Conservation (phyloP, 2,888 invertebrate species). For the Geophilus truncorum region DNA sequence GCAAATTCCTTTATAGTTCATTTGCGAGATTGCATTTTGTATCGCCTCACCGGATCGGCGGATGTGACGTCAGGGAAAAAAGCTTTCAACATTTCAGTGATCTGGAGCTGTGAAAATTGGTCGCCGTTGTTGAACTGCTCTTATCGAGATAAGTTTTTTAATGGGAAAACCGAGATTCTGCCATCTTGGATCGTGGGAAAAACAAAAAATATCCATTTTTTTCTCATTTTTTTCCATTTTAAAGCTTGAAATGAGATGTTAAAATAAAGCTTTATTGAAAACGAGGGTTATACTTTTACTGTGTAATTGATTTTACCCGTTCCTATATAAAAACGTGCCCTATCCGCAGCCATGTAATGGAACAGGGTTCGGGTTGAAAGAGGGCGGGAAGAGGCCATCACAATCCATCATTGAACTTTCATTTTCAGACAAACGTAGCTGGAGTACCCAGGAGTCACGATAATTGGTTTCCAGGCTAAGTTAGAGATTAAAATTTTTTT, state of each 20-base stretch:
- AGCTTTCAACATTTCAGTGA: neutral
- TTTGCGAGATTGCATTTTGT: slow-evolving; percentile 22
- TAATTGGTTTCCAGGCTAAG: neutral
- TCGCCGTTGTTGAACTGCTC: neutral
- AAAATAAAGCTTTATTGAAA: neutral
- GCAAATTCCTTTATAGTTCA: neutral
- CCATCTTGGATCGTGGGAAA: neutral
- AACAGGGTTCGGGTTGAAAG: neutral
- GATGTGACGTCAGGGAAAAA: neutral
- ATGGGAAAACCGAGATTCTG: neutral
- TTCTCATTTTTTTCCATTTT: neutral
- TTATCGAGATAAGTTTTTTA: neutral
- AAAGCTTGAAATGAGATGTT: neutral
- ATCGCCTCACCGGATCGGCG: neutral
- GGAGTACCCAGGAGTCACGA: neutral
- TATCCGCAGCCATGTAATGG: neutral
- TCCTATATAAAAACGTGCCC: neutral
- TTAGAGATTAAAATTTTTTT: neutral
- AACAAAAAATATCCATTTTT: neutral
- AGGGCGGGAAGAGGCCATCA: neutral
- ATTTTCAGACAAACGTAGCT: neutral
- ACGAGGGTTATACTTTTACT: neutral
- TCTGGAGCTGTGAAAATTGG: neutral
- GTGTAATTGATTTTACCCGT: neutral
- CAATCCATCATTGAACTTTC: neutral